These are phyloP conservation scores for Channallabes apus DNA, from an alignment of 2,797 vertebrate genomes.

Conservation along the genomic window DNA sequence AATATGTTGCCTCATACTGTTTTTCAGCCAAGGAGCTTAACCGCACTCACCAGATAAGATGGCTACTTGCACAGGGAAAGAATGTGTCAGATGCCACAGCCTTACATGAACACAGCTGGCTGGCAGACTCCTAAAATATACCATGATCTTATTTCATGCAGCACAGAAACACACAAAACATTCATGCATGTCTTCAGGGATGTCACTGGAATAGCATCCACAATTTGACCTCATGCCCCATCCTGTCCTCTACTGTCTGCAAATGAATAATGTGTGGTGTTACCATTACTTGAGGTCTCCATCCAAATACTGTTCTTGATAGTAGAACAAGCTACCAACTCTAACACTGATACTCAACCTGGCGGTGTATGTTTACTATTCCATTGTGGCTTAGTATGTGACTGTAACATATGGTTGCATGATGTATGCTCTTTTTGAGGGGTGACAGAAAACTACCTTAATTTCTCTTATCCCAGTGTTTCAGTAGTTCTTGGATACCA, in stretches of 20 bases:
- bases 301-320: background rate
- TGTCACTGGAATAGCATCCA: conserved; percentile 10
- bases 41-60: conserved; percentile 39
- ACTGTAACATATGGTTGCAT: background rate
- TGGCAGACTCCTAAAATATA: conserved; percentile 41
- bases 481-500: too few species aligned
- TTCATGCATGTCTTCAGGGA: background rate
- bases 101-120: conserved; percentile 44
- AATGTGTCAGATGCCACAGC: conserved; percentile 41
- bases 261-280: background rate
- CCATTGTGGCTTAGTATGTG: background rate
- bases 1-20: conserved; percentile 2
- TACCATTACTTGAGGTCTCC: background rate
- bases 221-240: background rate
- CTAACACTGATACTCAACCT: background rate
- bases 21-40: conserved; percentile 36
- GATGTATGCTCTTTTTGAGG: background rate
- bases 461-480: too few species aligned
- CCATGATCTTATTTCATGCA: conserved; percentile 31
- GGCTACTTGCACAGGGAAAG: background rate
- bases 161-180: conserved; percentile 21
- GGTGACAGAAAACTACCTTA: too few species aligned
- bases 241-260: background rate
- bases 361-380: background rate
- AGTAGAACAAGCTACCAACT: background rate